These are phyloP conservation scores for Papilio aristodemus DNA, from an alignment of 1,140 invertebrate species.

Conservation along the genomic window DNA sequence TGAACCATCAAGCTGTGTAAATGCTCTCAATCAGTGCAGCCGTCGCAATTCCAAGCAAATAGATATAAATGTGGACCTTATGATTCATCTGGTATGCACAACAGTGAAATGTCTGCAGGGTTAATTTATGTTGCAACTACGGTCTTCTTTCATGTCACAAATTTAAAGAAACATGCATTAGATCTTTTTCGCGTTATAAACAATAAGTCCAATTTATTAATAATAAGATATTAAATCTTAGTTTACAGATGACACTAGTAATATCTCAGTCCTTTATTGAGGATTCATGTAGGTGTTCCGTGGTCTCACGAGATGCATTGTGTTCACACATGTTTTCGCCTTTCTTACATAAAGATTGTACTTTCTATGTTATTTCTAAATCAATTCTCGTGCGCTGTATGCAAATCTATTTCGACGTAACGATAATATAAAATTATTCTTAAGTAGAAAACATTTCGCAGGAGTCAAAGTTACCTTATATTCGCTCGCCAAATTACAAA, in stretches of 20 bases:
- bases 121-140: slow-evolving; percentile 2
- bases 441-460: no score
- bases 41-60: slow-evolving; percentile 10
- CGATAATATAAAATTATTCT: no score
- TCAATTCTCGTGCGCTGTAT: no score
- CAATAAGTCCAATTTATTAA: background rate
- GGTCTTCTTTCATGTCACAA: background rate
- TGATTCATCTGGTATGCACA: slow-evolving; percentile 14
- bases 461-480: no score
- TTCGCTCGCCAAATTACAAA: no score
- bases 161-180: no score
- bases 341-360: no score
- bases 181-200: background rate
- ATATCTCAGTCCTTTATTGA: background rate
- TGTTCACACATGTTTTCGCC: background rate
- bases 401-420: no score
- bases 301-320: background rate
- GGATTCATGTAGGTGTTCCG: background rate
- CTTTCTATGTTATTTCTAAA: no score
- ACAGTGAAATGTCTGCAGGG: slow-evolving; percentile 7
- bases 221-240: background rate
- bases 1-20: background rate
- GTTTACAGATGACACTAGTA: background rate
- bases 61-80: slow-evolving; percentile 10
- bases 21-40: slow-evolving; percentile 17